These are phyloP conservation scores for Polypedilum vanderplanki DNA, from an alignment of 1,140 invertebrate species.

Conservation along the genomic window DNA sequence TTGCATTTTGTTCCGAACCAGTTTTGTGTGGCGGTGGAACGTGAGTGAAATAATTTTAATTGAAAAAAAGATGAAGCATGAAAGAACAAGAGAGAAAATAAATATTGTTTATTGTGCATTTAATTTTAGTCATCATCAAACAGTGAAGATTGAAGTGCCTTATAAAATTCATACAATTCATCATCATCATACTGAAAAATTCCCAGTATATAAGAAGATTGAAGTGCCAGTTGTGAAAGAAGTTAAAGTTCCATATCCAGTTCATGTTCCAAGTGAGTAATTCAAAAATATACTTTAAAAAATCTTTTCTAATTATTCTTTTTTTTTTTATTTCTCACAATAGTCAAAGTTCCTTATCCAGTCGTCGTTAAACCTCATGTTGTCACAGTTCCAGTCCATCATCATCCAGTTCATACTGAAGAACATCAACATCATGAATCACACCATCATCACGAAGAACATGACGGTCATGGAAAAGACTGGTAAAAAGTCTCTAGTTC, in stretches of 20 bases:
- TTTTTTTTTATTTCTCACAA: not conserved
- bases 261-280: not conserved
- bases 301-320: not conserved
- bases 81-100: no score
- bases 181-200: constrained; percentile 8
- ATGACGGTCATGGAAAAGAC: constrained; percentile 1
- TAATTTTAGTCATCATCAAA: constrained; percentile 15
- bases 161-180: constrained; percentile 17
- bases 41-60: not conserved
- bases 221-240: constrained; percentile 9
- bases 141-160: constrained; percentile 16
- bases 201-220: not conserved
- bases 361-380: not conserved
- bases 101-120: not conserved
- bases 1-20: not conserved
- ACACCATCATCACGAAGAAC: constrained; percentile 2
- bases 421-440: constrained; percentile 23
- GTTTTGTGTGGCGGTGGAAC: not conserved
- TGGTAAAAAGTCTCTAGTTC: not conserved
- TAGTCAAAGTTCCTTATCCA: constrained; percentile 5
- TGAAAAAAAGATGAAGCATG: not conserved
- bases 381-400: constrained; percentile 15
- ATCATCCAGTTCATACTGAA: not conserved
- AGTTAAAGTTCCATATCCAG: not conserved
- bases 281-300: not conserved